Evolutionary conservation across 2,797 vertebrate species (phyloP).

Genomic region (Acanthurus tractus): DNA sequence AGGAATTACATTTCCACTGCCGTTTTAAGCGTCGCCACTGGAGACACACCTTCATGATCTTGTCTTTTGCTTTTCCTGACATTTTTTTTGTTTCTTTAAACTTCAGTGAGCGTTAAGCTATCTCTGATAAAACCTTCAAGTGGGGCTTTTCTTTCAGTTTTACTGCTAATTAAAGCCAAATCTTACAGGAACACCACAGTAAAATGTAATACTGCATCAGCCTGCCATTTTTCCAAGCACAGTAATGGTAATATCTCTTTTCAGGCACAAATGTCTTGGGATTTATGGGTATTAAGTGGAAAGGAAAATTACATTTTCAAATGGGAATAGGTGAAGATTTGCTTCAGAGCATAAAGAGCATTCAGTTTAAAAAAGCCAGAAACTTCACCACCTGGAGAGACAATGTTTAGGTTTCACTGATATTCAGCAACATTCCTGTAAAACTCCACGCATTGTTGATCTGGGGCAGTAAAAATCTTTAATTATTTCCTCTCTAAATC

Average conservation of each 20-base stretch:
- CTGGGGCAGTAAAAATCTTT: too few species aligned
- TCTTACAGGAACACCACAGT: background rate
- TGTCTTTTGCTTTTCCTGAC: background rate
- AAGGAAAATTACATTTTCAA: background rate
- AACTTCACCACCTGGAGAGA: background rate
- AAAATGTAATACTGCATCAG: background rate
- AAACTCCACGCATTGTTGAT: background rate
- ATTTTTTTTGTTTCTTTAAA: constrained; percentile 24
- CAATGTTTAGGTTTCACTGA: background rate
- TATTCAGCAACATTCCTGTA: background rate
- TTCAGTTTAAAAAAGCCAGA: background rate
- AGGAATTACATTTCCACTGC: constrained; percentile 62
- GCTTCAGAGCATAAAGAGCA: background rate
- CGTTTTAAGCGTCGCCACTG: constrained; percentile 49
- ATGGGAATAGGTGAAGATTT: background rate
- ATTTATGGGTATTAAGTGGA: constrained; percentile 4
- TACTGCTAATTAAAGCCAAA: constrained; percentile 16
- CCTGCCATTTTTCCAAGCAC: background rate
- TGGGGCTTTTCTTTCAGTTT: background rate
- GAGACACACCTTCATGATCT: constrained; percentile 41
- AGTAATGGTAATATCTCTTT: background rate
- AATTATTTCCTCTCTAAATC: constrained; percentile 1
- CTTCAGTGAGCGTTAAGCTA: background rate
- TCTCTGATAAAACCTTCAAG: background rate
- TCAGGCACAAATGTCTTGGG: background rate